Percentiles rank a stretch among this genome's conserved stretches.
Conservation (phyloP, 2,888 invertebrate species). For the Enchytraeus crypticus region DNA sequence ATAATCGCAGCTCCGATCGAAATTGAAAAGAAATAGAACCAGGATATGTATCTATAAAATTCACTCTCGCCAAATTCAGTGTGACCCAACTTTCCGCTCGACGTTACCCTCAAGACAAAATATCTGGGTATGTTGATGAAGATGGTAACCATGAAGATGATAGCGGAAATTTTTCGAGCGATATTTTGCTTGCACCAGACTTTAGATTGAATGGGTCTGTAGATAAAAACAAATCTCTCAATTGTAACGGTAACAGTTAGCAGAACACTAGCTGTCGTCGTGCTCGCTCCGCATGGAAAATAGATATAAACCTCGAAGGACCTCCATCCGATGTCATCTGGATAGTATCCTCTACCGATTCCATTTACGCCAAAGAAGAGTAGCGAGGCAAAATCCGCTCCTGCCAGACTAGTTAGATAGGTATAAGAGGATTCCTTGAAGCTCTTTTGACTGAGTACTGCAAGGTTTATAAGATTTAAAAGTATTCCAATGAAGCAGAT, state of each 20-base stretch:
- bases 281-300: slow-evolving; percentile 17
- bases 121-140: slow-evolving; percentile 19
- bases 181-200: slow-evolving; percentile 12
- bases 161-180: slow-evolving; percentile 7
- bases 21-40: slow-evolving; percentile 16
- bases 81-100: slow-evolving; percentile 8
- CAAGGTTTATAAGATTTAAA: slow-evolving; percentile 19
- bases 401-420: slow-evolving; percentile 20
- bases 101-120: slow-evolving; percentile 15
- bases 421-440: slow-evolving; percentile 22
- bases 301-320: slow-evolving; percentile 21
- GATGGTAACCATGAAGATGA: slow-evolving; percentile 8
- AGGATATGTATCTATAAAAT: slow-evolving; percentile 10
- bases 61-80: slow-evolving; percentile 14
- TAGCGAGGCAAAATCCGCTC: slow-evolving; percentile 20
- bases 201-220: slow-evolving; percentile 15
- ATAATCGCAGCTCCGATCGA: slow-evolving; percentile 5
- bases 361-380: slow-evolving; percentile 16
- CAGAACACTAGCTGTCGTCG: slow-evolving; percentile 19
- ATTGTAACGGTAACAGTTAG: slow-evolving; percentile 21
- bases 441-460: slow-evolving; percentile 2
- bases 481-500: slow-evolving; percentile 18
- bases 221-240: slow-evolving; percentile 23
- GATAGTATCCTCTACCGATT: slow-evolving; percentile 17
- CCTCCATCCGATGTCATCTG: slow-evolving; percentile 9